A percentile compares a stretch with the other conserved stretches of the same genome.
phyloP scores from a whole-genome alignment of 2,888 invertebrate species.

The Portevinia maculata region DNA sequence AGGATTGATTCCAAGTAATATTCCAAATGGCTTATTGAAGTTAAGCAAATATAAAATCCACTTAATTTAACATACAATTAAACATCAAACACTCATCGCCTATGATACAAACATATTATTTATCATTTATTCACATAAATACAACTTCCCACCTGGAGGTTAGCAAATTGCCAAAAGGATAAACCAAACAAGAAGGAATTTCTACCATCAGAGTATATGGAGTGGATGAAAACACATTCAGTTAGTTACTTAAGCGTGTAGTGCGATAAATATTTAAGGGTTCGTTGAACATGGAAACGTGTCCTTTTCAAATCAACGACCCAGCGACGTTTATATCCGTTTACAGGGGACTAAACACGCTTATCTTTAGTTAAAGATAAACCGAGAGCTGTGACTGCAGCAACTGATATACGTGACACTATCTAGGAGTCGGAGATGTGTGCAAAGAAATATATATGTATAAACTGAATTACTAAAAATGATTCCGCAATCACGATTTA shows the following conservation, averaged over 20 bases:
- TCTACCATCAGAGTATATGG: not conserved
- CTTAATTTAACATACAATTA: too few species aligned
- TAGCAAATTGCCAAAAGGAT: not conserved
- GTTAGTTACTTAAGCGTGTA: constrained; percentile 7
- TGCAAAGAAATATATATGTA: not conserved
- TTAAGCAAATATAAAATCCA: too few species aligned
- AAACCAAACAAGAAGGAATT: not conserved
- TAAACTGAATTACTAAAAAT: too few species aligned
- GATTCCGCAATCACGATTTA: too few species aligned
- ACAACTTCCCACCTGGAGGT: too few species aligned
- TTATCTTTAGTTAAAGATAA: not conserved
- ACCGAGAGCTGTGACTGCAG: not conserved
- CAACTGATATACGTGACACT: not conserved
- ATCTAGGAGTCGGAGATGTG: not conserved
- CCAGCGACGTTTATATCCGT: not conserved
- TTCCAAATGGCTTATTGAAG: too few species aligned
- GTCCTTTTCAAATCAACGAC: not conserved
- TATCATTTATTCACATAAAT: too few species aligned
- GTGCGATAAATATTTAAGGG: constrained; percentile 9
- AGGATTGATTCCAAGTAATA: too few species aligned
- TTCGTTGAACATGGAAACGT: not conserved
- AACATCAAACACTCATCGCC: too few species aligned
- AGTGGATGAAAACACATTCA: not conserved
- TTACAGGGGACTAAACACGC: not conserved
- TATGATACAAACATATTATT: too few species aligned